Evolutionary conservation across 2,113 vertebrate species (phyloP).

Genomic region (Hylia prasina): DNA sequence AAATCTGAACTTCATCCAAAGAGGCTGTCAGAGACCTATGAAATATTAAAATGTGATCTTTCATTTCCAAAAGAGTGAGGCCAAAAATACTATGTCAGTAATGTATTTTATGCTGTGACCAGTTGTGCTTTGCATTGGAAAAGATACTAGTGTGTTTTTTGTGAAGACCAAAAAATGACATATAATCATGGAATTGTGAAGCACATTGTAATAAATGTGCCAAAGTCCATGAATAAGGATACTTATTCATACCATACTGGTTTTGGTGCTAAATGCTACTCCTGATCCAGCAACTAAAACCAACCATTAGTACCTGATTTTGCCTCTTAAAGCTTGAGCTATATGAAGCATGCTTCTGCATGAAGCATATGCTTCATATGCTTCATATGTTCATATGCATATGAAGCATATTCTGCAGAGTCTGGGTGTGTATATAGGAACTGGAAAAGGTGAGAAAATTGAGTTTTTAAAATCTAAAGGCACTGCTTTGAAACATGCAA

Average conservation of each 20-base stretch:
- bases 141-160: background rate
- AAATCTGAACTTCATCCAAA: background rate
- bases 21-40: background rate
- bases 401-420: background rate
- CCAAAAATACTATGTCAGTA: background rate
- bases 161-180: background rate
- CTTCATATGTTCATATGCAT: background rate
- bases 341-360: background rate
- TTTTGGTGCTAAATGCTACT: background rate
- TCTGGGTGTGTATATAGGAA: background rate
- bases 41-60: background rate
- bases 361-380: background rate
- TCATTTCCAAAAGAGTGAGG: background rate
- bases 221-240: background rate
- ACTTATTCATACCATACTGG: background rate
- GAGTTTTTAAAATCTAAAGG: background rate
- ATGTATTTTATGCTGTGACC: background rate
- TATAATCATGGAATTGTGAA: background rate
- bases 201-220: rapidly evolving
- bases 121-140: background rate
- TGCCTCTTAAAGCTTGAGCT: background rate
- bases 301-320: background rate
- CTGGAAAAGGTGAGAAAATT: background rate
- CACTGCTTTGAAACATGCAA: background rate
- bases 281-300: background rate